Conservation (phyloP, 1,140 invertebrate species). For the Cephus cinctus region DNA sequence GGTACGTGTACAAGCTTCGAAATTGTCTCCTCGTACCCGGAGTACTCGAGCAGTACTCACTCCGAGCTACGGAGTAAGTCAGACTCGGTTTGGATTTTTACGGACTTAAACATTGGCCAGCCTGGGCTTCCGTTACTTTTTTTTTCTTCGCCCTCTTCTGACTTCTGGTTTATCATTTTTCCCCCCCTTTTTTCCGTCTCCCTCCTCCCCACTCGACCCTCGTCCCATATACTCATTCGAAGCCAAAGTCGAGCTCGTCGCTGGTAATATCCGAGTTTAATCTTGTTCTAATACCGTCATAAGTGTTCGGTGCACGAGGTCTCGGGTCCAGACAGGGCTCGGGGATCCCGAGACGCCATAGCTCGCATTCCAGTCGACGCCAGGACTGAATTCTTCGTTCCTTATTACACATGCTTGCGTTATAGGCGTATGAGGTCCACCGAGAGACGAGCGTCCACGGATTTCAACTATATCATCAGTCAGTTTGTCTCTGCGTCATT, state of each 20-base stretch:
- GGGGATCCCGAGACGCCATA: slow-evolving; percentile 12
- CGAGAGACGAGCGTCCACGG: slow-evolving; percentile 23
- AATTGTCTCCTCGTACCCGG: slow-evolving; percentile 10
- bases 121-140: too few relatives aligned
- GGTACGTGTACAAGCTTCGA: slow-evolving; percentile 30
- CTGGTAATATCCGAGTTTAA: slow-evolving; percentile 18
- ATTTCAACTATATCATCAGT: slow-evolving; percentile 31
- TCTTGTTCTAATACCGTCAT: slow-evolving; percentile 17
- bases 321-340: not conserved
- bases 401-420: slow-evolving; percentile 34
- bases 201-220: slow-evolving; percentile 13
- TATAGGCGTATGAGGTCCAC: too few relatives aligned
- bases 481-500: slow-evolving; percentile 4
- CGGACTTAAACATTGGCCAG: too few relatives aligned
- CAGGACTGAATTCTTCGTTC: slow-evolving; percentile 23
- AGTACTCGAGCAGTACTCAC: too few relatives aligned
- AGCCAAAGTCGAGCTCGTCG: not conserved
- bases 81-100: too few relatives aligned
- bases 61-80: not conserved
- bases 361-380: slow-evolving; percentile 24
- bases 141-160: too few relatives aligned
- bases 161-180: slow-evolving; percentile 14
- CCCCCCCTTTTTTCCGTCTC: slow-evolving; percentile 10
- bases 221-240: slow-evolving; percentile 2
- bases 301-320: slow-evolving; percentile 8